Evolutionary conservation across 2,797 vertebrate genomes (phyloP).

Genomic region (Xenops minutus): DNA sequence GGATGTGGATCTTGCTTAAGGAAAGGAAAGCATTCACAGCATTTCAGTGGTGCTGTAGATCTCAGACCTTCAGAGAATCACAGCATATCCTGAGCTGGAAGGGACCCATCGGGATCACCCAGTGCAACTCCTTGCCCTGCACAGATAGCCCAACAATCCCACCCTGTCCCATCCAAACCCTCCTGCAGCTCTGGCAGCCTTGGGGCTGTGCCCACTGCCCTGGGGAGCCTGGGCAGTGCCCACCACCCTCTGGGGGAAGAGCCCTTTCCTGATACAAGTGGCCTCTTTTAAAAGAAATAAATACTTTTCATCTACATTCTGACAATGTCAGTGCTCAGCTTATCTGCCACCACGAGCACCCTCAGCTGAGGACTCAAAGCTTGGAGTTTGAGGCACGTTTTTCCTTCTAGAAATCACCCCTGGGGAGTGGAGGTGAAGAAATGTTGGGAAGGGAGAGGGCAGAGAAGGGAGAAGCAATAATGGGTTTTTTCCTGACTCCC

Average conservation of each 20-base stretch:
- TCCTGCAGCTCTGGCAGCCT: neutral
- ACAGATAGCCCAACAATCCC: neutral
- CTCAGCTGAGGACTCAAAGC: neutral
- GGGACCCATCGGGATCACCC: too few relatives aligned
- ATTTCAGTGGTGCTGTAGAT: neutral
- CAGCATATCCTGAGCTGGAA: neutral
- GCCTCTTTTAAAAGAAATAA: neutral
- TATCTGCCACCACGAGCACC: neutral
- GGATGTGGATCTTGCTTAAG: neutral
- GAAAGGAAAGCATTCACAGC: neutral
- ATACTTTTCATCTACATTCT: neutral
- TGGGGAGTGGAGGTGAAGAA: neutral
- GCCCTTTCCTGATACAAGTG: neutral
- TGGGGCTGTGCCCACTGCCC: neutral
- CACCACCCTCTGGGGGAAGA: too few relatives aligned
- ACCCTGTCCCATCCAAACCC: accelerated
- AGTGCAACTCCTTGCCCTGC: neutral
- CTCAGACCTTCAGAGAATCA: neutral
- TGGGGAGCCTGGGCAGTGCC: neutral
- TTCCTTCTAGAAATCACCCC: neutral
- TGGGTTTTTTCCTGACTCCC: neutral
- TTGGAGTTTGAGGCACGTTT: neutral
- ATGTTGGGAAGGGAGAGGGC: neutral
- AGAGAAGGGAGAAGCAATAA: neutral
- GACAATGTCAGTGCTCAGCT: neutral